Evolutionary conservation across 2,888 invertebrate species (phyloP).

Genomic region (Coecobrya sp.): DNA sequence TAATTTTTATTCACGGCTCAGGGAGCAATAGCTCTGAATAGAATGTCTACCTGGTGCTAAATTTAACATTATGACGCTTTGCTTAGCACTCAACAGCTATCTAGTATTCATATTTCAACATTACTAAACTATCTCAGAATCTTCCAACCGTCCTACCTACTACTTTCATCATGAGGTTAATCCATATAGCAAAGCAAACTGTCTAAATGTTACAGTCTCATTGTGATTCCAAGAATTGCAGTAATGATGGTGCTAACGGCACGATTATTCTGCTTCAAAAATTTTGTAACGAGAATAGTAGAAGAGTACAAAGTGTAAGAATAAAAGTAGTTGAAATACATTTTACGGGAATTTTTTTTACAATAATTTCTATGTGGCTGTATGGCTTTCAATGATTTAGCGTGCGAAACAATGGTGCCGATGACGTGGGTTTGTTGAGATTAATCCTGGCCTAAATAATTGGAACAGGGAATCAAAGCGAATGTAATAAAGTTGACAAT

Average conservation of each 20-base stretch:
- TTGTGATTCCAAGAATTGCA: background rate
- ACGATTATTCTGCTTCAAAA: background rate
- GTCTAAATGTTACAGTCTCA: background rate
- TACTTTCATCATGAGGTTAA: background rate
- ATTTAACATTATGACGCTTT: slow-evolving; percentile 19
- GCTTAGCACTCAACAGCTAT: slow-evolving; percentile 29
- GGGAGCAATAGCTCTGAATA: slow-evolving; percentile 39
- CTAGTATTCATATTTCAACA: slow-evolving; percentile 34
- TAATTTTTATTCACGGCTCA: slow-evolving; percentile 61
- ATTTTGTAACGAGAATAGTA: background rate
- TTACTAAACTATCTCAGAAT: slow-evolving; percentile 14
- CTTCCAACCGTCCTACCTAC: slow-evolving; percentile 4
- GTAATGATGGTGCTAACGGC: background rate
- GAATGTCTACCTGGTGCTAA: slow-evolving; percentile 25
- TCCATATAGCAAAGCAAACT: background rate
- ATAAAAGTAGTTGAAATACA: background rate
- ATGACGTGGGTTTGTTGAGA: background rate
- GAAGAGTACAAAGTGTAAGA: background rate
- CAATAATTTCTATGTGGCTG: background rate
- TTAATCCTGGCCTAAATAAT: background rate
- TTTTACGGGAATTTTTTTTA: background rate
- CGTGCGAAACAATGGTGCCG: background rate
- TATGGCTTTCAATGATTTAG: background rate
- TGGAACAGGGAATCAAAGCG: background rate
- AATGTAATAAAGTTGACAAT: background rate